Conservation (phyloP, 2,888 invertebrate species). For the Tachina lurida region DNA sequence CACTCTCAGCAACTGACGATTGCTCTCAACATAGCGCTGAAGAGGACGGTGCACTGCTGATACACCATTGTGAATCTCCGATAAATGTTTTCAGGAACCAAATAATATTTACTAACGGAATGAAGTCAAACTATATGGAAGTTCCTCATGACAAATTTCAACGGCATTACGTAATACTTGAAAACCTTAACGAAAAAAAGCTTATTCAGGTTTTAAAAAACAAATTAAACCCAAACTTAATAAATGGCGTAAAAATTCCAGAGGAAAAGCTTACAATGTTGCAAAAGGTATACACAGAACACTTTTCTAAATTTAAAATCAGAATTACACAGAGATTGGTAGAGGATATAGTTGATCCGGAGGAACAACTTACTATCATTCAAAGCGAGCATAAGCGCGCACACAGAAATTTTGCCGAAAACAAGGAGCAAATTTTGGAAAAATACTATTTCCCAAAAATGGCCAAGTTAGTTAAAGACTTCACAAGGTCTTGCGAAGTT, state of each 20-base stretch:
- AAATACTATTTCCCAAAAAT: constrained; percentile 51
- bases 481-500: too few relatives aligned
- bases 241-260: too few relatives aligned
- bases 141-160: too few relatives aligned
- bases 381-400: not conserved
- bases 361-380: too few relatives aligned
- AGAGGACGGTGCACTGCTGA: constrained; percentile 15
- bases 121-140: too few relatives aligned
- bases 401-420: constrained; percentile 26
- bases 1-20: constrained; percentile 4
- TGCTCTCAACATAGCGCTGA: constrained; percentile 16
- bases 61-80: too few relatives aligned
- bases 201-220: too few relatives aligned
- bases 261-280: not conserved
- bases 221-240: too few relatives aligned
- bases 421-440: constrained; percentile 49
- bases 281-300: not conserved
- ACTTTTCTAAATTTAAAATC: not conserved
- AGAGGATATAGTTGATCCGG: constrained; percentile 8
- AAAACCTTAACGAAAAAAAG: too few relatives aligned
- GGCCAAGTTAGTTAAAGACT: not conserved
- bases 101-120: too few relatives aligned
- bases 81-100: too few relatives aligned
- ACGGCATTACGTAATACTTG: too few relatives aligned
- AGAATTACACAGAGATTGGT: constrained; percentile 28